Conservation (phyloP, 2,888 invertebrate species). For the Metalampra italica region DNA sequence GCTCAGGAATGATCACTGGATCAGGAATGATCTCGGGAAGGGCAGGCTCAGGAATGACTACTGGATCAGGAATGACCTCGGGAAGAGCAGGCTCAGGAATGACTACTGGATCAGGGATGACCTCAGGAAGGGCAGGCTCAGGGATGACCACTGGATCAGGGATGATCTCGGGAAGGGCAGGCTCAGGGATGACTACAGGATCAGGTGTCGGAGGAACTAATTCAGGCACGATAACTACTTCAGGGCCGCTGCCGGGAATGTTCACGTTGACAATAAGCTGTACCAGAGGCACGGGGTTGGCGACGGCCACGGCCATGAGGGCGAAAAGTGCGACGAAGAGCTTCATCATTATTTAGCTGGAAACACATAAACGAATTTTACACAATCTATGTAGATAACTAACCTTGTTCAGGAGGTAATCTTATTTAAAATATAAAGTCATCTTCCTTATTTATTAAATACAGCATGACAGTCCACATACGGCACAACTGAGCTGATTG, state of each 20-base stretch:
- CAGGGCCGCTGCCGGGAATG: slow-evolving; percentile 15
- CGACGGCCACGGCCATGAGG: slow-evolving; percentile 40
- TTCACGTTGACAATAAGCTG: slow-evolving; percentile 47
- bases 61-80: slow-evolving; percentile 7
- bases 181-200: slow-evolving; percentile 9
- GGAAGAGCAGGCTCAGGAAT: slow-evolving; percentile 12
- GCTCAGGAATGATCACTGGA: slow-evolving; percentile 9
- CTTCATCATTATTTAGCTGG: slow-evolving; percentile 33
- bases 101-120: slow-evolving; percentile 10
- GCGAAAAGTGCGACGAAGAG: slow-evolving; percentile 38
- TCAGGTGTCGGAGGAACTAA: slow-evolving; percentile 5
- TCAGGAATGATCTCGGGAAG: slow-evolving; percentile 1
- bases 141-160: background rate
- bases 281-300: slow-evolving; percentile 39
- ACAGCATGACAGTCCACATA: no score
- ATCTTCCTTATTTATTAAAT: no score
- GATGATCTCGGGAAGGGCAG: slow-evolving; percentile 4
- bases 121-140: background rate
- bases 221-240: background rate
- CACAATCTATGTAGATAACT: no score
- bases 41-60: slow-evolving; percentile 8
- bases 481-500: no score
- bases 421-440: no score
- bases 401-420: no score
- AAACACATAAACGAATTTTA: slow-evolving; percentile 2